Percentiles rank a stretch among this genome's conserved stretches.
These are phyloP conservation scores for Drosophila silvestris DNA, from an alignment of 2,888 invertebrate species.

Conservation along the genomic window DNA sequence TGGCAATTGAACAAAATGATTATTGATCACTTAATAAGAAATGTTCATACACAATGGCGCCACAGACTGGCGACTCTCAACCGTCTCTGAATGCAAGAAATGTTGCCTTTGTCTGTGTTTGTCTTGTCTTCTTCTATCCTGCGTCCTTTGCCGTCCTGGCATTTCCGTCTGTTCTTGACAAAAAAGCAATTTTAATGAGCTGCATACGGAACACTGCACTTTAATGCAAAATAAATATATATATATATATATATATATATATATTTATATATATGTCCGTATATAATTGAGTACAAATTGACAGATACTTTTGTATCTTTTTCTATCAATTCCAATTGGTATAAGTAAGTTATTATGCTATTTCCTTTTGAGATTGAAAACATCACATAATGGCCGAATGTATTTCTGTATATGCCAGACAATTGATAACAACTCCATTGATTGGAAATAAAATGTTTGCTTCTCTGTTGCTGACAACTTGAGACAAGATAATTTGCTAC, in stretches of 20 bases:
- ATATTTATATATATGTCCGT: slow-evolving; percentile 39
- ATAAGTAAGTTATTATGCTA: slow-evolving; percentile 46
- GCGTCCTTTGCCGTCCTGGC: neutral
- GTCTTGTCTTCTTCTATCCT: slow-evolving; percentile 14
- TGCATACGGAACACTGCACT: slow-evolving; percentile 73
- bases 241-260: slow-evolving; percentile 36
- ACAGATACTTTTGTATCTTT: slow-evolving; percentile 59
- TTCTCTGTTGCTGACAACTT: slow-evolving; percentile 72
- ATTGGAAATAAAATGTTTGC: slow-evolving; percentile 48
- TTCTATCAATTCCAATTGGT: slow-evolving; percentile 19
- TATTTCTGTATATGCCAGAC: slow-evolving; percentile 24
- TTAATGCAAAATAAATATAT: slow-evolving; percentile 77
- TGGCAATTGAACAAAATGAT: slow-evolving; percentile 80
- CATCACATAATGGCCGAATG: slow-evolving; percentile 44
- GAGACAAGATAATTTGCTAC: slow-evolving; percentile 81
- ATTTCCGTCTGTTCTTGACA: slow-evolving; percentile 44
- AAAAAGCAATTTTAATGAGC: slow-evolving; percentile 76
- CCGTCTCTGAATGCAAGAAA: slow-evolving; percentile 26
- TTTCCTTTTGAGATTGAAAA: slow-evolving; percentile 42
- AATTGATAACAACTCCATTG: slow-evolving; percentile 43
- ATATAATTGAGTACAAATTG: slow-evolving; percentile 46
- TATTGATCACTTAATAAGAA: slow-evolving; percentile 82
- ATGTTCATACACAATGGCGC: slow-evolving; percentile 71
- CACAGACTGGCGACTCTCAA: slow-evolving; percentile 26
- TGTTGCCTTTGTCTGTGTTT: slow-evolving; percentile 46